Percentiles rank a stretch among this genome's conserved stretches.
Conservation (phyloP, 2,888 invertebrate genomes). For the Oligia latruncula region DNA sequence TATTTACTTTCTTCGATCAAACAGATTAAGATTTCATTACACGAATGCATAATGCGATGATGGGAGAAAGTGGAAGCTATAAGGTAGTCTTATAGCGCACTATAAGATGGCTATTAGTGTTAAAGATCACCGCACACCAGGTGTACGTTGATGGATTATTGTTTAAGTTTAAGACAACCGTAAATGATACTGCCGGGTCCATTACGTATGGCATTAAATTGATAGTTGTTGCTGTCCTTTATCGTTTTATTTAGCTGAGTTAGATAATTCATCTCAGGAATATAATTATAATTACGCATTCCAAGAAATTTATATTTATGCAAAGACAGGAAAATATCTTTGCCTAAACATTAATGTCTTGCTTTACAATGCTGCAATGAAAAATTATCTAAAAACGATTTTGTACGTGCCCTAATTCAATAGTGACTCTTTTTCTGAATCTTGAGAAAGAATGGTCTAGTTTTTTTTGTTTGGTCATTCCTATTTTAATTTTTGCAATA, state of each 20-base stretch:
- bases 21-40: conserved; percentile 69
- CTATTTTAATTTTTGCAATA: conserved; percentile 19
- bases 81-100: conserved; percentile 26
- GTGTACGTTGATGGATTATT: conserved; percentile 63
- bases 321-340: not conserved
- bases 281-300: not conserved
- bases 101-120: conserved; percentile 55
- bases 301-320: too few relatives aligned
- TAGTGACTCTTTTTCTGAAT: conserved; percentile 11
- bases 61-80: conserved; percentile 71
- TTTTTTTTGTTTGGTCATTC: conserved; percentile 1
- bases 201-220: conserved; percentile 31
- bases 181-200: conserved; percentile 35
- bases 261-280: not conserved
- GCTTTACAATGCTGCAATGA: not conserved
- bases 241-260: not conserved
- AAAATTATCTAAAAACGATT: conserved; percentile 14
- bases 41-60: conserved; percentile 71
- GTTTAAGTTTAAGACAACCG: conserved; percentile 56
- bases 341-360: not conserved
- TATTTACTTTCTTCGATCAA: conserved; percentile 67
- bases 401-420: conserved; percentile 34
- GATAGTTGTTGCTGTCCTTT: not conserved
- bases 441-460: conserved; percentile 10
- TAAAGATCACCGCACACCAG: conserved; percentile 68